A percentile compares a stretch with the other conserved stretches of the same genome.
Evolutionary conservation across 2,888 invertebrate genomes (phyloP).

Genomic region (Drosophila anomalata): DNA sequence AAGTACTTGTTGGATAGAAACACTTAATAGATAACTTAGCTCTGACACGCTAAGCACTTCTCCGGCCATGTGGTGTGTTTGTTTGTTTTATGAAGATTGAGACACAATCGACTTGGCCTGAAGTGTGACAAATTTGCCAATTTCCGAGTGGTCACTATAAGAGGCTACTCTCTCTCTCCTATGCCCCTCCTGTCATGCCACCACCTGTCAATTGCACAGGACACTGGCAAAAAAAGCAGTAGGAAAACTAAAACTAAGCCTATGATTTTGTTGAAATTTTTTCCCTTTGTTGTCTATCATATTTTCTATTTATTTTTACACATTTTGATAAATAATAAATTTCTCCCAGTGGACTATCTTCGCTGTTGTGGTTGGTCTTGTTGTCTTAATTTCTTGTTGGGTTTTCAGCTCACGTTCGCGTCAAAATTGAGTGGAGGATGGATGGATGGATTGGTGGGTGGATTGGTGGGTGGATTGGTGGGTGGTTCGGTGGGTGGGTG

Average conservation of each 20-base stretch:
- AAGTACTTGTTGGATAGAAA: neutral
- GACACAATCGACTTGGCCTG: constrained; percentile 32
- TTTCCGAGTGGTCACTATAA: constrained; percentile 39
- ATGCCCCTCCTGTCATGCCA: constrained; percentile 3
- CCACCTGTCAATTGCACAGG: constrained; percentile 32
- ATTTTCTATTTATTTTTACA: neutral
- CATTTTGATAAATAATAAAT: neutral
- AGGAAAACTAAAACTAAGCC: neutral
- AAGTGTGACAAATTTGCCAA: constrained; percentile 62
- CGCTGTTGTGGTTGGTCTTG: constrained; percentile 12
- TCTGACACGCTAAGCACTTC: neutral
- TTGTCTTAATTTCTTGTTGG: constrained; percentile 58
- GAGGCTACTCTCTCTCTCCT: neutral
- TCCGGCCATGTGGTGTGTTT: neutral
- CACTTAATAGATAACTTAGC: neutral
- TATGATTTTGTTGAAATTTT: neutral
- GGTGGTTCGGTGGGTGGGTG: neutral
- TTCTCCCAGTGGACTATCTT: neutral
- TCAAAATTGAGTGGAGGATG: constrained; percentile 24
- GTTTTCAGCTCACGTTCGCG: constrained; percentile 56
- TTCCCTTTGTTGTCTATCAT: neutral
- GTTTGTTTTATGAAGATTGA: constrained; percentile 26
- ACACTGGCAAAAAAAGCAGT: neutral
- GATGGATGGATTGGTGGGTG: neutral
- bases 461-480: neutral